A percentile compares a stretch with the other conserved stretches of the same genome.
Conservation (phyloP, 2,888 invertebrate genomes). For the Phragmatobia fuliginosa region DNA sequence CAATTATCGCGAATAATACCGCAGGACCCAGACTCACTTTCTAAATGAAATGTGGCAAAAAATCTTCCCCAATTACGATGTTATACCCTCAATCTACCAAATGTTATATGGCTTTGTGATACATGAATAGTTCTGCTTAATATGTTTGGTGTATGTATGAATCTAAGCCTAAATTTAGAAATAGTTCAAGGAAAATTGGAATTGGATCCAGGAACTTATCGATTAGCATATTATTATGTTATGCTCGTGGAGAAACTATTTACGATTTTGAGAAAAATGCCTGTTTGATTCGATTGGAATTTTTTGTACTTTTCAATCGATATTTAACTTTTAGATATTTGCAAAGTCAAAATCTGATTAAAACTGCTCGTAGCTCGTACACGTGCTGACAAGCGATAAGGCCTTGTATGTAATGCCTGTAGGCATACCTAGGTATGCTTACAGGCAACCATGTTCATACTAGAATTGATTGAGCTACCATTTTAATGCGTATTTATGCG, state of each 20-base stretch:
- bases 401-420: too few relatives aligned
- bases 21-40: too few relatives aligned
- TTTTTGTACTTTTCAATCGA: not conserved
- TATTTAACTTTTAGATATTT: not conserved
- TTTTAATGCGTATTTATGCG: not conserved
- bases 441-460: too few relatives aligned
- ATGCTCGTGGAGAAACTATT: not conserved
- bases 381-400: too few relatives aligned
- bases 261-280: not conserved
- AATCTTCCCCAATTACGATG: too few relatives aligned
- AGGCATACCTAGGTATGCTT: too few relatives aligned
- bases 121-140: not conserved
- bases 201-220: not conserved
- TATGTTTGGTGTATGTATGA: not conserved
- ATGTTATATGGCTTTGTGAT: too few relatives aligned
- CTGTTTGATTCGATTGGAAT: not conserved
- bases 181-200: not conserved
- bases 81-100: too few relatives aligned
- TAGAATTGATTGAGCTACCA: not conserved
- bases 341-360: not conserved
- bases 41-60: too few relatives aligned
- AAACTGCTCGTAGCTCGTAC: too few relatives aligned
- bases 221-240: not conserved
- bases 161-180: not conserved
- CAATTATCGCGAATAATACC: too few relatives aligned